A percentile compares a stretch with the other conserved stretches of the same genome.
Conservation (phyloP, 2,797 vertebrate genomes). For the Sus cebifrons region DNA sequence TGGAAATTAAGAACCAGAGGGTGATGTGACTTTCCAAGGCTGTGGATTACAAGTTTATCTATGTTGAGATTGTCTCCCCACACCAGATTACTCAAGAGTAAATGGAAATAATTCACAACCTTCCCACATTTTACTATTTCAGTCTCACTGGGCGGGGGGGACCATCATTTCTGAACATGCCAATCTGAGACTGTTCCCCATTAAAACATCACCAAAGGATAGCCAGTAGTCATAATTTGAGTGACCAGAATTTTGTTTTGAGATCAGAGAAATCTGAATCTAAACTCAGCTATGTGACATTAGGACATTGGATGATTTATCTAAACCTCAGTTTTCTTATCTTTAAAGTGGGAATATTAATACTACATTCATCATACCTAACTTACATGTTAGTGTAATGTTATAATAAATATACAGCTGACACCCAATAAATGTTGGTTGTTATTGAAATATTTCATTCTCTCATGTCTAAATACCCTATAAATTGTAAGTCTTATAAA, state of each 20-base stretch:
- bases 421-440: not conserved
- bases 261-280: not conserved
- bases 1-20: not conserved
- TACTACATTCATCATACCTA: not conserved
- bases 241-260: constrained; percentile 30
- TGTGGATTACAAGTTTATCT: not conserved
- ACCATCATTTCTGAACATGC: not conserved
- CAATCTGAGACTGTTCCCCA: not conserved
- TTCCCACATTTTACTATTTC: not conserved
- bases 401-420: not conserved
- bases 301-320: not conserved
- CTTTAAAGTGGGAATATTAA: not conserved
- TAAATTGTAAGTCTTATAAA: not conserved
- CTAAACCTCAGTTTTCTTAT: constrained; percentile 10
- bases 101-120: not conserved
- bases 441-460: not conserved
- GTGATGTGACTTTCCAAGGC: not conserved
- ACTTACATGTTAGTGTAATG: not conserved
- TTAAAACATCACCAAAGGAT: not conserved
- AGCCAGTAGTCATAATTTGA: not conserved
- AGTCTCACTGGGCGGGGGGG: not conserved
- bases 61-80: not conserved
- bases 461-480: not conserved
- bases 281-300: not conserved
- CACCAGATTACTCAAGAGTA: not conserved